Base-by-base conservation (phyloP, 2,797 vertebrate genomes). In the Bufotes viridis region DNA sequence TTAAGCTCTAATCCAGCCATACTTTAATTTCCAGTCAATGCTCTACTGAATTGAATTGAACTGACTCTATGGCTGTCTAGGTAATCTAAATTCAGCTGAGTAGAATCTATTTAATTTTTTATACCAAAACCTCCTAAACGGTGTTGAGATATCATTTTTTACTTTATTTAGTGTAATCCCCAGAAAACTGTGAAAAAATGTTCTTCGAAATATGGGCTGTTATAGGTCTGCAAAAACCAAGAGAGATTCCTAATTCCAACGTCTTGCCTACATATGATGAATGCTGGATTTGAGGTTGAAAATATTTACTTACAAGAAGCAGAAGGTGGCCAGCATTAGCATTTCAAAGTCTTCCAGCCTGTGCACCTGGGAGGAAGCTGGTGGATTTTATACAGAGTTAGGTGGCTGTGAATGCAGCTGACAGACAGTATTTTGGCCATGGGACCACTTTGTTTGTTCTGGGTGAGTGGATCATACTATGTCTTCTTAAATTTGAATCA, bases 391-490 rank as follows among this genome's bases (percentile, higher is more conserved):
- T 86, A 78, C 49, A 78, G 55, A 17, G 11, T 6, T 78, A 51
- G 13, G 49, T 22, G n/a, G 24, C 75, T 78, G 84, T 86, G 84
- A 78, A 34, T 51, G 6, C 34, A 11, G 74, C 29, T 1, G 17
- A 78, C 15, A 63, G 14, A 53, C 72, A 78, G 72, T 82, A 61
- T 53, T 87, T 87, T 78, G 86, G 80, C 78, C 49, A 67, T 26
- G 86, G 86, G 17, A 87, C 80, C 6, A 10, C 78, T 13, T 15
- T 87, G 14, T 87, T 22, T 22, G 72, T 87, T 9, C 24, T 87
- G 18, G 86, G 81, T 87, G 72, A 87, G 81, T 78, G 13, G 3
- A 10, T 34, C 1, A 63, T 22, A 29, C 0, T 13, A n/a, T 20
- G n/a, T 51, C 8, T 67, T 29, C n/a, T 58, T 34, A 20, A 78